Percentiles rank a stretch among this genome's conserved stretches.
Evolutionary conservation across 2,888 invertebrate genomes (phyloP).

Genomic region (Sphaerophoria taeniata): DNA sequence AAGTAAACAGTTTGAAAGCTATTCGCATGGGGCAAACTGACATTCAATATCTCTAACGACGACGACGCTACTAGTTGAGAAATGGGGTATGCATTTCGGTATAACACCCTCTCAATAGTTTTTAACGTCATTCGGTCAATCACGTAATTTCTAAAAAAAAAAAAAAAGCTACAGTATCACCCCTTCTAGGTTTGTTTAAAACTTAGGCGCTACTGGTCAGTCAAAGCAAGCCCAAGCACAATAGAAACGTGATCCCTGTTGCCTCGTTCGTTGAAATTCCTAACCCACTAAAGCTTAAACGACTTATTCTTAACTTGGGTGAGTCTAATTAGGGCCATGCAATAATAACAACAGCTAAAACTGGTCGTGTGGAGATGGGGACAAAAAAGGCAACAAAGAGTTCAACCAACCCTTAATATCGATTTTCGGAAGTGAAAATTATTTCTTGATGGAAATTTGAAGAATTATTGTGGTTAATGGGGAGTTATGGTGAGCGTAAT

Average conservation of each 20-base stretch:
- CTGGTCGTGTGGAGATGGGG: too few species aligned
- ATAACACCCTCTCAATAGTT: conserved; percentile 33
- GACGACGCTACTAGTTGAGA: neutral
- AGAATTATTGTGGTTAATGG: too few species aligned
- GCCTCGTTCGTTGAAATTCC: conserved; percentile 3
- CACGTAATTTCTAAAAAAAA: conserved; percentile 22
- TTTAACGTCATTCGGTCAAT: conserved; percentile 41
- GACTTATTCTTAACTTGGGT: conserved; percentile 13
- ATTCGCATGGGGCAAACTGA: neutral
- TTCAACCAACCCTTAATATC: conserved; percentile 53
- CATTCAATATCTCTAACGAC: conserved; percentile 22
- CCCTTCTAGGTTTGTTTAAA: conserved; percentile 28
- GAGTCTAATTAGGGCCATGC: conserved; percentile 24
- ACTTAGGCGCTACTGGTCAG: neutral
- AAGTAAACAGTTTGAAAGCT: conserved; percentile 32
- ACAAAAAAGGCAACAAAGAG: neutral
- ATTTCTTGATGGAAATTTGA: too few species aligned
- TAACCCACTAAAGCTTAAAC: conserved; percentile 51
- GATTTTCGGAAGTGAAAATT: conserved; percentile 26
- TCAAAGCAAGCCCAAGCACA: conserved; percentile 13
- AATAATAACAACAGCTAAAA: conserved; percentile 18
- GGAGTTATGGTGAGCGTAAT: too few species aligned
- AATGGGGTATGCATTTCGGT: conserved; percentile 4
- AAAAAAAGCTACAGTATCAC: neutral
- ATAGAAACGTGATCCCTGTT: conserved; percentile 57